phyloP scores from a whole-genome alignment of 2,113 vertebrate species.

The Potamarius usumacintae region DNA sequence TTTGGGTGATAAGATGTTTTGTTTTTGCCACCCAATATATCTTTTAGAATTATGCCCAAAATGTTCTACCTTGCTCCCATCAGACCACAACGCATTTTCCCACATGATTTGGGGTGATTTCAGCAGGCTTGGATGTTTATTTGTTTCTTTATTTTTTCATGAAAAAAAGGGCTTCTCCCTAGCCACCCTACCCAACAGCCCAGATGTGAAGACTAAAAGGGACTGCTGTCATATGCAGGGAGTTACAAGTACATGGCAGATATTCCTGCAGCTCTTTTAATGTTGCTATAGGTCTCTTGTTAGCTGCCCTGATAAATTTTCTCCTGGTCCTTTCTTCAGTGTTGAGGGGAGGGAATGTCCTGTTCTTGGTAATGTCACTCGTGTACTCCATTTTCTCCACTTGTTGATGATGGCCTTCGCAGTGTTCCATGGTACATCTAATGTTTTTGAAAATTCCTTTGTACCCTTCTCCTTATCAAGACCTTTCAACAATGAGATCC shows the following conservation, averaged over 20 bases:
- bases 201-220: neutral
- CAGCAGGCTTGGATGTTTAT: neutral
- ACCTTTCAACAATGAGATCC: neutral
- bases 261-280: neutral
- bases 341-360: neutral
- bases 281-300: too few relatives aligned
- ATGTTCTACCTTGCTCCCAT: neutral
- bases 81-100: neutral
- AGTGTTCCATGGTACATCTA: neutral
- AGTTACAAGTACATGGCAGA: neutral
- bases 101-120: neutral
- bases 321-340: neutral
- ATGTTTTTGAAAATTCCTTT: neutral
- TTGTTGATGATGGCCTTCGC: neutral
- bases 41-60: neutral
- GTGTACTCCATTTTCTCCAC: neutral
- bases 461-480: neutral
- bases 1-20: neutral
- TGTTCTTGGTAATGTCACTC: neutral
- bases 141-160: neutral
- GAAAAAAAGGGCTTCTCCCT: neutral
- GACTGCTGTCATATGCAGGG: neutral
- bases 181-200: neutral
- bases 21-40: neutral
- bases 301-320: neutral